A percentile compares a stretch with the other conserved stretches of the same genome.
phyloP scores from a whole-genome alignment of 2,113 vertebrate species.

The Ceyx margarethae region DNA sequence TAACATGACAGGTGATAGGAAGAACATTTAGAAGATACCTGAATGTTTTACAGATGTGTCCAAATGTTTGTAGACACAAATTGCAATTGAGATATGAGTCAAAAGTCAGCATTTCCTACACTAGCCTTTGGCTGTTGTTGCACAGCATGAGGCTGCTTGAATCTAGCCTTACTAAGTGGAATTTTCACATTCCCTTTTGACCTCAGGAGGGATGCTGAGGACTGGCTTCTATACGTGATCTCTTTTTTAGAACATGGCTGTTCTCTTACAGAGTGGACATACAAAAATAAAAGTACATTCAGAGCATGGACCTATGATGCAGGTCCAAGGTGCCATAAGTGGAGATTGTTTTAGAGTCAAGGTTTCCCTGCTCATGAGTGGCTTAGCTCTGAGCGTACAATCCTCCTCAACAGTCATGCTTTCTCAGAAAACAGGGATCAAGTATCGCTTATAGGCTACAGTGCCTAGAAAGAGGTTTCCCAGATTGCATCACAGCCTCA shows the following conservation, averaged over 20 bases:
- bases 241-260: not conserved
- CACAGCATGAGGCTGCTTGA: not conserved
- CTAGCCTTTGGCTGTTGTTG: not conserved
- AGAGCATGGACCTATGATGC: not conserved
- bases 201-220: not conserved
- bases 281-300: not conserved
- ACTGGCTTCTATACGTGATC: not conserved
- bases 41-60: not conserved
- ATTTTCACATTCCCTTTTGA: constrained; percentile 9
- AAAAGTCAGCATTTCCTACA: not conserved
- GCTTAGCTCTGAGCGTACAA: not conserved
- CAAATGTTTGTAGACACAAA: not conserved
- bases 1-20: not conserved
- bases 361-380: not conserved
- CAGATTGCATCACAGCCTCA: not conserved
- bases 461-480: not conserved
- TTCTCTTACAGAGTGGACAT: not conserved
- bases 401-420: not conserved
- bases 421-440: not conserved
- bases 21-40: not conserved
- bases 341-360: not conserved
- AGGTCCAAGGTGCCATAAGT: not conserved
- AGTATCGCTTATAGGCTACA: not conserved
- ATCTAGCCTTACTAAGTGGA: not conserved
- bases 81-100: not conserved